Base-by-base conservation (phyloP, 2,797 vertebrate genomes). In the Protonibea diacanthus region DNA sequence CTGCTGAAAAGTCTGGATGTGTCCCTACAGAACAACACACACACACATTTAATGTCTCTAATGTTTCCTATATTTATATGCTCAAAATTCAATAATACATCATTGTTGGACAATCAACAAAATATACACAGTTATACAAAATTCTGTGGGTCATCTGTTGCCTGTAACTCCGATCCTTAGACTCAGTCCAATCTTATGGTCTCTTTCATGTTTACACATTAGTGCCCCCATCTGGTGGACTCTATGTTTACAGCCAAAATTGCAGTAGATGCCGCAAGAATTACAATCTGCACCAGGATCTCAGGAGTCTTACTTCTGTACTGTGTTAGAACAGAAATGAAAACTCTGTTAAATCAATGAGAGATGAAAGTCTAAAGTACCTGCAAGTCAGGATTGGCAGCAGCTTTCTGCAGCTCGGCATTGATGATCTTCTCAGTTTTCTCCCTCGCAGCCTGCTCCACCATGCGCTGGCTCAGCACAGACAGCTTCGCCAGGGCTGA, bases 401-500 rank as follows among this genome's bases (percentile, higher is more conserved):
- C 98, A 6, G 98, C 98, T 88, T 99, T 99, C 91, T 99, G 98
- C 20, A 99, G 94, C 91, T 99, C 98, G 0, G 98, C 98, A 0
- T 97, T 99, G 92, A 99, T 99, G 76, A 99, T 99, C 77, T 99
- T 99, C 89, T 99, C 98, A 0, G 98, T 99, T 89, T 99, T 99
- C 89, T 99, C 98, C 0, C 98, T 93, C 0, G 98, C 98, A 0
- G 98, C 98, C 88, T 99, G 98, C 89, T 99, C 98, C 86, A 99
- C 97, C 98, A 99, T 99, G 0, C 98, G 95, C 92, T 99, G 98
- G 81, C 98, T 99, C 76, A 99, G 95, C 64, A 99, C 97, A 0
- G 98, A 99, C 13, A 99, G 95, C 90, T 99, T 99, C 49, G 98
- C 98, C 88, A 99, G 86, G 1, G 98, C 98, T 0, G 98, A 99